Base-by-base conservation (phyloP, 2,888 invertebrate genomes). In the Coelogynopora nodosa region DNA sequence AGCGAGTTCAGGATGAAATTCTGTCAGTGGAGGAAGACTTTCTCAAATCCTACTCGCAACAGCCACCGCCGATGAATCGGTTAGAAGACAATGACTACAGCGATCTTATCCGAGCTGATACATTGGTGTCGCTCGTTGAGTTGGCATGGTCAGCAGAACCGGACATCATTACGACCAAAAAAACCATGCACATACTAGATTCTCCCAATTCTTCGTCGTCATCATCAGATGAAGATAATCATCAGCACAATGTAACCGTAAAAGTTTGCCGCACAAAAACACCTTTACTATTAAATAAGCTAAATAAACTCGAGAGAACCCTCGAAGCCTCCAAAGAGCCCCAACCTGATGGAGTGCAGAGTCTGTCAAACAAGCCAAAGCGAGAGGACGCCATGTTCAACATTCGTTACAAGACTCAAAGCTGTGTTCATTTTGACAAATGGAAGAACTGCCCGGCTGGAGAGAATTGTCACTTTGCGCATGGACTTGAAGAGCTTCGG, bases 401-500 rank as follows among this genome's bases (percentile, higher is more conserved):
- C 23, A 80, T 84, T 1, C 49, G 87, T 18, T 87, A 87, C 86
- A 87, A 87, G 80, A 87, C 87, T 23, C 67, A 86, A 31, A 87
- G 29, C 5, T 87, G 87, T 30, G 30, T 87, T n/a, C 87, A 87
- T 26, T 87, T 31, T 49, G 87, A 87, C 23, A 87, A 87, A 67
- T 27, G 86, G 29, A 28, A 29, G 1, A 49, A 2, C 86, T 87
- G 87, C 23, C 87, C 87, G 10, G 86, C 84, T 31, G 87, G 87
- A 5, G 86, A 30, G 2, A 31, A 87, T 31, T 87, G 87, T 86
- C 87, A 87, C 30, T 87, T 87, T 67, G 87, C 87, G 0, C 87
- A 87, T 30, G 87, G 87, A 0, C 86, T 29, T n/a, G 80, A 87
- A n/a, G 87, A 87, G 86, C 31, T 87, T n/a, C 31, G 86, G 10